Base-by-base conservation (phyloP, 1,140 invertebrate species). In the Chymomyza costata region DNA sequence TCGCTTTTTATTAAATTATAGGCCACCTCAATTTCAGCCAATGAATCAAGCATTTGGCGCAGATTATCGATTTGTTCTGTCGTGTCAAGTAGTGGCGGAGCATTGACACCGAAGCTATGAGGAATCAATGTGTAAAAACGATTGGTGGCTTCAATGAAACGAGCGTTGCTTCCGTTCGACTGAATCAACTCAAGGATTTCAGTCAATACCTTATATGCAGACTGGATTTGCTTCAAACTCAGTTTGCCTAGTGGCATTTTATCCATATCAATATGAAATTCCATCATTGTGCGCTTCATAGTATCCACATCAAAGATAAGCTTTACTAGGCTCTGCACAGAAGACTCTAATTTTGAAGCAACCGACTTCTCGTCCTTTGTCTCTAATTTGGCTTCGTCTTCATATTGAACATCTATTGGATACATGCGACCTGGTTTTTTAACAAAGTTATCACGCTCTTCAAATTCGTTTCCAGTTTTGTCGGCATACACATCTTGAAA, bases 181-280 rank as follows among this genome's bases (percentile, higher is more conserved):
- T 90, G 86, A 3, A 94, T 86, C 6, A 93, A 76, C 19, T 90
- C 85, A 66, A 93, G 90, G 11, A 97, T 84, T 69, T 97, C 93
- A 1, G 89, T 92, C 1, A 99, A 85, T 13, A 97, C 91, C 28
- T 84, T 86, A 80, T 94, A 99, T 0, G 96, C 97, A 38, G 91
- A 88, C 71, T 94, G 90, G 28, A 99, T 92, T 87, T 99, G 97
- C 54, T 92, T 92, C 71, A 93, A 92, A 7, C 97, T 98, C 0
- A 99, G 84, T 88, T 99, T 99, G 35, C 97, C 97, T 1, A 99
- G 87, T 0, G 97, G 97, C 97, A 99, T 97, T 87, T 99, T 98
- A 41, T 97, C 95, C 62, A 95, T 89, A 87, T 99, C 97, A 65
- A 99, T 90, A 90, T 99, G 96, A 89, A 97, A 98, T 84, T 99